Percentiles rank a stretch among this genome's conserved stretches.
Evolutionary conservation across 2,113 vertebrate genomes (phyloP).

Genomic region (Hydropotes inermis): DNA sequence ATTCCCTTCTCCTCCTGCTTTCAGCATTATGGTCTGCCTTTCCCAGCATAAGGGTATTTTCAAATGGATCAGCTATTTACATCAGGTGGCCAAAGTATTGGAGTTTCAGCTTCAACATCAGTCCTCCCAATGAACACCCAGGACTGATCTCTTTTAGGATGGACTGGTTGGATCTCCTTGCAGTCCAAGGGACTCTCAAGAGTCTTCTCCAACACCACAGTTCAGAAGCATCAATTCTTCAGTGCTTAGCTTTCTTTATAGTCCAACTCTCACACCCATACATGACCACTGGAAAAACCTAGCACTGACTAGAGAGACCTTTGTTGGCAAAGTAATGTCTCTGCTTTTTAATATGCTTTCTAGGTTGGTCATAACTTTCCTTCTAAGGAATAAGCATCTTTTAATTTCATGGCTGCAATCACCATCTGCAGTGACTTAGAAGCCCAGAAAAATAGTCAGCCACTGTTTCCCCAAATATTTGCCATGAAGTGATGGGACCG

Average conservation of each 20-base stretch:
- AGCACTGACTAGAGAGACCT: fast-evolving
- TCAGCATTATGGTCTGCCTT: neutral
- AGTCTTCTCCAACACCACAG: neutral
- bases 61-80: neutral
- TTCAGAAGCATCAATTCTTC: neutral
- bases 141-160: neutral
- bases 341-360: neutral
- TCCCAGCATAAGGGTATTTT: neutral
- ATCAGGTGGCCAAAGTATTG: neutral
- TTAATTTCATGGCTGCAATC: neutral
- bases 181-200: neutral
- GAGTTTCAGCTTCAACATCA: neutral
- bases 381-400: neutral
- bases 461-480: no score
- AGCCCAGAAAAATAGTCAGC: no score
- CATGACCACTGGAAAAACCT: neutral
- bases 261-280: neutral
- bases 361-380: neutral
- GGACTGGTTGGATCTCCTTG: neutral
- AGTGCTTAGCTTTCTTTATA: neutral
- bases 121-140: neutral
- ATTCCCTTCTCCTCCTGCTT: neutral
- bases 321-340: neutral
- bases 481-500: no score
- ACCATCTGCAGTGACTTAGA: neutral